These are phyloP conservation scores for Phaethornis superciliosus DNA, from an alignment of 2,113 vertebrate genomes.

Conservation along the genomic window DNA sequence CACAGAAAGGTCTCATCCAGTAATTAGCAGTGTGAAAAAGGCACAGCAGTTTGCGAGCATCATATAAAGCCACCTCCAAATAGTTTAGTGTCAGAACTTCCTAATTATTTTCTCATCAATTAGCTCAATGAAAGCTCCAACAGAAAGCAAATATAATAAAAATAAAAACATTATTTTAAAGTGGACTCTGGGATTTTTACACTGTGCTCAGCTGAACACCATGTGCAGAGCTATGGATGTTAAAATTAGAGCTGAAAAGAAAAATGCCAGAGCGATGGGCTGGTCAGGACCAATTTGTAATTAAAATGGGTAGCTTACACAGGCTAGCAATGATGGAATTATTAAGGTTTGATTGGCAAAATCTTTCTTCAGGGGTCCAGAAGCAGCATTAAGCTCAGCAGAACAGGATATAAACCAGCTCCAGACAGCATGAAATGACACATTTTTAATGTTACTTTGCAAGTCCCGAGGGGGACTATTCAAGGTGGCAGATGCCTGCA, in stretches of 20 bases:
- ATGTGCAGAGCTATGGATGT: not conserved
- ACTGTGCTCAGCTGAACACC: not conserved
- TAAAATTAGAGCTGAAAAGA: slow-evolving; percentile 39
- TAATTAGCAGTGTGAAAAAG: not conserved
- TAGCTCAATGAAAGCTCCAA: not conserved
- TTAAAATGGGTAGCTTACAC: slow-evolving; percentile 3
- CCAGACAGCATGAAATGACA: slow-evolving; percentile 7
- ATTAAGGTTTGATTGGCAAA: slow-evolving; percentile 24
- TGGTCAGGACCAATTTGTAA: slow-evolving; percentile 35
- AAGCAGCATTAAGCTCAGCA: slow-evolving; percentile 41
- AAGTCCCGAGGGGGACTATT: slow-evolving; percentile 6
- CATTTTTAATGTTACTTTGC: slow-evolving; percentile 24
- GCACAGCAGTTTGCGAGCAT: not conserved
- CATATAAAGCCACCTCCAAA: not conserved
- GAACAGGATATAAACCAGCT: slow-evolving; percentile 1
- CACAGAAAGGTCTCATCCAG: not conserved
- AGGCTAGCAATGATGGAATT: slow-evolving; percentile 25
- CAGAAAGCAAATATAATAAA: not conserved
- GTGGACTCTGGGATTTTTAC: not conserved
- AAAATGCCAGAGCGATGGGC: slow-evolving; percentile 17
- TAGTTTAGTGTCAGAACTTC: not conserved
- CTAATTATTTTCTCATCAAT: not conserved
- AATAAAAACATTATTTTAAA: not conserved
- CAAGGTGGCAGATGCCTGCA: slow-evolving; percentile 33
- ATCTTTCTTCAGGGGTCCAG: slow-evolving; percentile 9